Evolutionary conservation across 2,888 invertebrate genomes (phyloP), one percentile per base, ranked within the genome.

Genomic region (Tachystola acroxantha): DNA sequence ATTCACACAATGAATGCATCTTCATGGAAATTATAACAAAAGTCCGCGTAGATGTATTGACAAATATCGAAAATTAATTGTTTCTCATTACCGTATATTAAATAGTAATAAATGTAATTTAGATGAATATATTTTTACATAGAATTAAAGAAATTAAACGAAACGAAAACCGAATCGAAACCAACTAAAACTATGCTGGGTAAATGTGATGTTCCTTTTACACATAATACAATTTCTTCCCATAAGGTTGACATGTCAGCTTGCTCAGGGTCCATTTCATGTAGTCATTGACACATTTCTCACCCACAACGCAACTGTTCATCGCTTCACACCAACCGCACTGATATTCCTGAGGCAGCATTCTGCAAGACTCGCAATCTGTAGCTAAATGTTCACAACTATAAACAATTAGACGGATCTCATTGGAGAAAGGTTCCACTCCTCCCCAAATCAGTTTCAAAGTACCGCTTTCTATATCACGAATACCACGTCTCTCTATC

Each of bases 391-490:
- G 7, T 38, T 57, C 55, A 47, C 68, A 71, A 19, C 48, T 45
- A 31, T 68, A 68, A 11, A 62, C 47, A 2, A 44, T 36, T 2
- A 70, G 34, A 5, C 50, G 49, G 19, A 70, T 39, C 25, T 40
- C 32, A 40, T 70, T 70, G 0, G 68, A 70, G 39, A 55, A 50
- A 1, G 64, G 59, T 19, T 49, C 50, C 5, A 45, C 48, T 11
- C 70, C 69, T 9, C 56, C 59, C 57, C 62, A 59, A 12, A 57
- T 46, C 2, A 61, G 25, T 12, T 43, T 52, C 7, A 61, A 36
- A 7, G 29, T 33, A 10, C 69, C 71, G 16, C 27, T 44, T 2
- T 56, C 55, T 2, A 27, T 39, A 13, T 46, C 39, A 6, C 46
- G 45, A 9, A 34, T 22, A 3, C 43, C 14, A 10, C 20, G 26